Percentiles rank a stretch among this genome's conserved stretches.
phyloP scores from a whole-genome alignment of 2,113 vertebrate species.

The Delphinapterus leucas region DNA sequence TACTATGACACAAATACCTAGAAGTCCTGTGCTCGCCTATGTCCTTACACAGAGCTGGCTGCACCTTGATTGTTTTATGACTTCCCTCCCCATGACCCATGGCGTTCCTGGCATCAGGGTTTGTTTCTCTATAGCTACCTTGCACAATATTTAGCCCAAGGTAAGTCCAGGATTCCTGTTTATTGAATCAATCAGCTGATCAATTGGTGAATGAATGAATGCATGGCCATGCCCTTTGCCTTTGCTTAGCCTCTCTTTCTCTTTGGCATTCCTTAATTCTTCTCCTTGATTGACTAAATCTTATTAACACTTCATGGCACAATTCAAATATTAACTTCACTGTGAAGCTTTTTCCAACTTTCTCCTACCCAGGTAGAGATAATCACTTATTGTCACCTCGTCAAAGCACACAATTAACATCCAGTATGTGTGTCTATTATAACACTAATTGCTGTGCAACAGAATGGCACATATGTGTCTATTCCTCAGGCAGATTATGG shows the following conservation, averaged over 20 bases:
- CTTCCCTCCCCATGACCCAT: fast-evolving
- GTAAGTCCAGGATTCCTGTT: not conserved
- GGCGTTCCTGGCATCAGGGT: not conserved
- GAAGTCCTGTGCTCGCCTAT: too few species aligned
- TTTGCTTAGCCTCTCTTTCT: not conserved
- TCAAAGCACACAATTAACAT: not conserved
- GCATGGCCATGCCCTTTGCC: fast-evolving
- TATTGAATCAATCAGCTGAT: not conserved
- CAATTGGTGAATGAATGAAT: not conserved
- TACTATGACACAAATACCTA: not conserved
- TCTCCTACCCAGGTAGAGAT: not conserved
- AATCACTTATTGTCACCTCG: not conserved
- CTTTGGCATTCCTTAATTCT: not conserved
- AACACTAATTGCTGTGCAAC: not conserved
- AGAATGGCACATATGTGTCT: not conserved
- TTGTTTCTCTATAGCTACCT: not conserved
- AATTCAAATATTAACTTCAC: not conserved
- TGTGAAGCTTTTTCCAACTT: not conserved
- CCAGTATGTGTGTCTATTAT: not conserved
- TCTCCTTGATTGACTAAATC: not conserved
- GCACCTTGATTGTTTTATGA: not conserved
- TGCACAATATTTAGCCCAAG: not conserved
- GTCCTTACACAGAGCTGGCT: fast-evolving
- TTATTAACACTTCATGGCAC: not conserved
- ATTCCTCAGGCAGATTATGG: not conserved